Conservation (phyloP, 2,113 vertebrate genomes). For the Eublepharis macularius region DNA sequence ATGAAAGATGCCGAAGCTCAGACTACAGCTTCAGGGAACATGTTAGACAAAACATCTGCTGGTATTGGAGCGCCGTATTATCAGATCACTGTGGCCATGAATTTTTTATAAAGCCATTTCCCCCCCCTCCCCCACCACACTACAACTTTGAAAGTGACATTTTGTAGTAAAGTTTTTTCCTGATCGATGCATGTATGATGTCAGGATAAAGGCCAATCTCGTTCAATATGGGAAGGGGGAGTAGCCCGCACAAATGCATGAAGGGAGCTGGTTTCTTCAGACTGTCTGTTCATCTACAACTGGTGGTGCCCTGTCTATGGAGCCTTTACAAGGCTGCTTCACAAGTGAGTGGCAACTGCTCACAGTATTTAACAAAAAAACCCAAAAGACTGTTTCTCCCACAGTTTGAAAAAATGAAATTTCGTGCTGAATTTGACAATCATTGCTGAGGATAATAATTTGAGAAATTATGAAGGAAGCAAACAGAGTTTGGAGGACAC, state of each 20-base stretch:
- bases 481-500: too few species aligned
- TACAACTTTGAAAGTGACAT: constrained; percentile 84
- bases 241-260: constrained; percentile 34
- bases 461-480: too few species aligned
- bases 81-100: constrained; percentile 86
- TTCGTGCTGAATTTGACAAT: background rate
- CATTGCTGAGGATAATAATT: too few species aligned
- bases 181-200: background rate
- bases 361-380: too few species aligned
- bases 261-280: constrained; percentile 37
- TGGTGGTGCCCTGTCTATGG: constrained; percentile 10
- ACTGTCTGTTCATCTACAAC: constrained; percentile 8
- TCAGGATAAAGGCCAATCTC: background rate
- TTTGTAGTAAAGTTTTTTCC: constrained; percentile 72
- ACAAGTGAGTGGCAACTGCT: background rate
- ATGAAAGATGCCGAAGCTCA: constrained; percentile 84
- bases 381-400: too few species aligned
- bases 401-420: background rate
- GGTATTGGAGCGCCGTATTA: constrained; percentile 86
- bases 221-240: background rate
- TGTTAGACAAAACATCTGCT: constrained; percentile 92
- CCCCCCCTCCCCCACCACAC: constrained; percentile 30
- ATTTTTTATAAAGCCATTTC: constrained; percentile 85
- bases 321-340: background rate
- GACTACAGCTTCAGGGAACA: constrained; percentile 86